Evolutionary conservation across 2,797 vertebrate genomes (phyloP).

Genomic region (Ceyx erithaca): DNA sequence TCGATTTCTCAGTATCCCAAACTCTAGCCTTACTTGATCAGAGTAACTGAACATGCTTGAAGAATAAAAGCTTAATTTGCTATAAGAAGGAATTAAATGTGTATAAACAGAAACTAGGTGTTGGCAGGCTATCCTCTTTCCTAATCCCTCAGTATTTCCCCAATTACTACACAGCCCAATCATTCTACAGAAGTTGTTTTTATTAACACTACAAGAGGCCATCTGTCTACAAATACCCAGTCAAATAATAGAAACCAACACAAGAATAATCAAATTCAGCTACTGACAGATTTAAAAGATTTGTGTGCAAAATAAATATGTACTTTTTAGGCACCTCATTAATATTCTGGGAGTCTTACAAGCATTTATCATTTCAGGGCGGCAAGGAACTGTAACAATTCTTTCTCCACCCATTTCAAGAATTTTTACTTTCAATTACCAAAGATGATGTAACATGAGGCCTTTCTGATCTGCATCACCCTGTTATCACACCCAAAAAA

Average conservation of each 20-base stretch:
- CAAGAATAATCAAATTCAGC: constrained; percentile 38
- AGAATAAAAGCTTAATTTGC: constrained; percentile 43
- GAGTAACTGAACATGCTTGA: not conserved
- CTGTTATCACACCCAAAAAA: constrained; percentile 9
- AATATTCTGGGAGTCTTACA: not conserved
- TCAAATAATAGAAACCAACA: constrained; percentile 42
- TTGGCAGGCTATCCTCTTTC: constrained; percentile 48
- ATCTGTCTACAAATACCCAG: constrained; percentile 60
- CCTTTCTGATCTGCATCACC: constrained; percentile 11
- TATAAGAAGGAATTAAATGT: constrained; percentile 42
- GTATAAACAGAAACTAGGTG: constrained; percentile 58
- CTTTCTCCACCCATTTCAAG: constrained; percentile 42
- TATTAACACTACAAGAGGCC: constrained; percentile 52
- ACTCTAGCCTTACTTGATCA: not conserved
- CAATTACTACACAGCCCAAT: constrained; percentile 37
- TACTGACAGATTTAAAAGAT: constrained; percentile 30
- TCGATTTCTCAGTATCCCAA: not conserved
- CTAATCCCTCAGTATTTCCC: constrained; percentile 43
- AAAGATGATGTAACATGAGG: constrained; percentile 25
- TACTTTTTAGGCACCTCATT: constrained; percentile 22
- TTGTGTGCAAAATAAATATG: constrained; percentile 38
- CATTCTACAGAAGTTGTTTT: constrained; percentile 54
- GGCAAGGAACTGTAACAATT: not conserved
- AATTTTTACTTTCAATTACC: constrained; percentile 45
- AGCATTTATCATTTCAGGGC: constrained; percentile 35